A percentile compares a stretch with the other conserved stretches of the same genome.
phyloP scores from a whole-genome alignment of 2,797 vertebrate species.

The Rachycentron canadum region DNA sequence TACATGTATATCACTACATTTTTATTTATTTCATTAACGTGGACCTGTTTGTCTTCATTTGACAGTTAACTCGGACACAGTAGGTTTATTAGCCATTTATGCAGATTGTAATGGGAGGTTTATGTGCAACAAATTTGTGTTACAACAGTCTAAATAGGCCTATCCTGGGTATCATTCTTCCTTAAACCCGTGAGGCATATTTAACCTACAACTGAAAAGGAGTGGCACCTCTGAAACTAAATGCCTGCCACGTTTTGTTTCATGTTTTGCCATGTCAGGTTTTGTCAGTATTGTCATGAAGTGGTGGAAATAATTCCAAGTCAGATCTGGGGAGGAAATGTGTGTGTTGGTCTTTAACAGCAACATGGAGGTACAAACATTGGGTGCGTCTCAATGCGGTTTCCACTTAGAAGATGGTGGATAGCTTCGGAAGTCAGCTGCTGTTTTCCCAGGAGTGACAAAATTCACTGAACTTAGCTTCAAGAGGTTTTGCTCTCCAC shows the following conservation, averaged over 20 bases:
- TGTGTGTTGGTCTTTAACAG: background rate
- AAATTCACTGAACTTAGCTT: background rate
- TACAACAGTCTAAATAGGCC: background rate
- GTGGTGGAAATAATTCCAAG: background rate
- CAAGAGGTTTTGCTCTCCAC: too few species aligned
- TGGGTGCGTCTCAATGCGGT: background rate
- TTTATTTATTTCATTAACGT: background rate
- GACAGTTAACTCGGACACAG: background rate
- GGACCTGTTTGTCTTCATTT: background rate
- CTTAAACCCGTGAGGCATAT: background rate
- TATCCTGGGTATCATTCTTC: background rate
- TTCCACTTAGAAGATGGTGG: background rate
- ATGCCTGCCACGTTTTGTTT: background rate
- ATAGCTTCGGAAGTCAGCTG: background rate
- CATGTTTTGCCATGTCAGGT: slow-evolving; percentile 4
- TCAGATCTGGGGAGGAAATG: background rate
- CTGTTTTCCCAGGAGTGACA: background rate
- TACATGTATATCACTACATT: background rate
- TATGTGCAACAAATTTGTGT: background rate
- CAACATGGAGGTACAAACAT: background rate
- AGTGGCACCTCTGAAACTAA: slow-evolving; percentile 1
- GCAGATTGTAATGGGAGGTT: background rate
- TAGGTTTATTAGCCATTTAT: background rate
- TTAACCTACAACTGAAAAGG: background rate
- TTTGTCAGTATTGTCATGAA: background rate